Percentiles rank a stretch among this genome's conserved stretches.
These are phyloP conservation scores for Plebejus anna DNA, from an alignment of 2,888 invertebrate species.

Conservation along the genomic window DNA sequence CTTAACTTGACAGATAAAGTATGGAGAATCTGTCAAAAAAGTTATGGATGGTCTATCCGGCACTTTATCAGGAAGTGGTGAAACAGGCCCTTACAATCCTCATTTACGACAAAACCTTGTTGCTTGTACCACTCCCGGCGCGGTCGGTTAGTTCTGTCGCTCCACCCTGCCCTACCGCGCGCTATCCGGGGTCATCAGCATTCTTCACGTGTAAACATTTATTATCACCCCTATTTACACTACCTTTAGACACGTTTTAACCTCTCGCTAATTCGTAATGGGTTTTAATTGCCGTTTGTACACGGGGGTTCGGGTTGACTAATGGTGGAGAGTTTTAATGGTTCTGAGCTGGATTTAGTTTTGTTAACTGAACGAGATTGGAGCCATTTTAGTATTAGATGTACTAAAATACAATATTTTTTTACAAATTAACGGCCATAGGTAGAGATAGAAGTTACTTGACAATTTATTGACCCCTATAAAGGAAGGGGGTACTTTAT, in stretches of 20 bases:
- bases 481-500: too few relatives aligned
- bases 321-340: neutral
- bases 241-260: neutral
- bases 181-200: slow-evolving; percentile 20
- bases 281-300: slow-evolving; percentile 14
- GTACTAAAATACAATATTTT: too few relatives aligned
- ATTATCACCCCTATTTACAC: slow-evolving; percentile 22
- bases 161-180: slow-evolving; percentile 13
- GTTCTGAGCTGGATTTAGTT: neutral
- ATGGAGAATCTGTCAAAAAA: too few relatives aligned
- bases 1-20: too few relatives aligned
- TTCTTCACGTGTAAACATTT: slow-evolving; percentile 22
- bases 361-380: neutral
- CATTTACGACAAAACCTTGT: neutral
- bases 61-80: too few relatives aligned
- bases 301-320: neutral
- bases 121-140: neutral
- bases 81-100: too few relatives aligned
- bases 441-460: too few relatives aligned
- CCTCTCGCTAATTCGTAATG: slow-evolving; percentile 6
- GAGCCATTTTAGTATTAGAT: too few relatives aligned
- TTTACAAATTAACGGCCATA: too few relatives aligned
- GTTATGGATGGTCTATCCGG: too few relatives aligned
- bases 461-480: too few relatives aligned
- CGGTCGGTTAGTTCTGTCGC: slow-evolving; percentile 5